These are phyloP conservation scores for Empis stercorea DNA, from an alignment of 2,888 invertebrate species.

Conservation along the genomic window DNA sequence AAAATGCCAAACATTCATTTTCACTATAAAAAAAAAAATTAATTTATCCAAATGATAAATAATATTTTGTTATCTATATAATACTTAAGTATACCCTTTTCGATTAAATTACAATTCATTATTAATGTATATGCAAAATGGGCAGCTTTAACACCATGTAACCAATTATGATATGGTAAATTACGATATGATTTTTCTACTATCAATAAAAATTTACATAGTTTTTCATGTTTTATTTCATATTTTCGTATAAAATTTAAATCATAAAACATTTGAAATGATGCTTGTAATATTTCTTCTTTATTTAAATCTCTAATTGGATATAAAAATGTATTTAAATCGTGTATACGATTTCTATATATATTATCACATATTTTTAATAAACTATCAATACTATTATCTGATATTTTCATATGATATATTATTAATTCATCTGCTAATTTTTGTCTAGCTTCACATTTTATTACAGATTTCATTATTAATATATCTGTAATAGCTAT, in stretches of 20 bases:
- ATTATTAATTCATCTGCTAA: slow-evolving; percentile 71
- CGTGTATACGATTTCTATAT: slow-evolving; percentile 7
- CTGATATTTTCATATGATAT: slow-evolving; percentile 55
- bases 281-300: slow-evolving; percentile 35
- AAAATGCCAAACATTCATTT: slow-evolving; percentile 59
- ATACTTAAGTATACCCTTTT: slow-evolving; percentile 48
- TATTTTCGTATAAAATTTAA: slow-evolving; percentile 45
- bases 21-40: slow-evolving; percentile 39
- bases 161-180: slow-evolving; percentile 77
- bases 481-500: slow-evolving; percentile 64
- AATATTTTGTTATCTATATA: too few species aligned
- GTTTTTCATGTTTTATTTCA: slow-evolving; percentile 48
- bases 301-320: slow-evolving; percentile 42
- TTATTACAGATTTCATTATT: slow-evolving; percentile 61
- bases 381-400: slow-evolving; percentile 9
- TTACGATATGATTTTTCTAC: slow-evolving; percentile 69
- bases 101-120: slow-evolving; percentile 48
- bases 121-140: slow-evolving; percentile 71
- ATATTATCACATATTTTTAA: slow-evolving; percentile 3
- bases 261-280: slow-evolving; percentile 57
- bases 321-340: slow-evolving; percentile 42
- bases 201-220: slow-evolving; percentile 59
- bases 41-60: slow-evolving; percentile 18
- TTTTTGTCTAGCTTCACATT: slow-evolving; percentile 61
- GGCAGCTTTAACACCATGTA: slow-evolving; percentile 67